Base-by-base conservation (phyloP, 2,888 invertebrate species). In the Automeris io region DNA sequence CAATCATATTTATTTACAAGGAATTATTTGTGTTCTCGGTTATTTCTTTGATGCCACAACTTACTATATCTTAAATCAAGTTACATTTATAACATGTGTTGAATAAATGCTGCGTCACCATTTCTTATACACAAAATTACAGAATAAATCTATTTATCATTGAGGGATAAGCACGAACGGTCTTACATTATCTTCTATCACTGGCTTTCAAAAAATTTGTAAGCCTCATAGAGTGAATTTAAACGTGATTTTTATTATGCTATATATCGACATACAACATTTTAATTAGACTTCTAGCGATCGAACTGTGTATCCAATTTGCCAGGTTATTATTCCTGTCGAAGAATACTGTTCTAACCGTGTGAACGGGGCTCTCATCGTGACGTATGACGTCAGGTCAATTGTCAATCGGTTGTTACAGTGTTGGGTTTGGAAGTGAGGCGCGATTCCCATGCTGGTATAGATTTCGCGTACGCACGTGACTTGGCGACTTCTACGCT, bases 321-420 rank as follows among this genome's bases (percentile, higher is more conserved):
- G 53, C 51, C 49, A 47, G 43, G 52, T 57, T 62, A 61, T 62
- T 62, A 61, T 56, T 56, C 53, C 58, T 58, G 52, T 63, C 61
- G 45, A 32, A 19, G 29, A 36, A 36, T 18, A 59, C 61, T 51
- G 29, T 16, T 40, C 53, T 57, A 61, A 68, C 68, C 80, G 81
- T 81, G 81, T 77, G 81, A 81, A 81, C 63, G 55, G 56, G 45
- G 50, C 51, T 54, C 56, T 61, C 61, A 71, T 73, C 77, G 75
- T 75, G 78, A 73, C 61, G 66, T 65, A 66, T 66, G 65, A 64
- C 70, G 75, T 69, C 73, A 70, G 54, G 59, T 62, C 72, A 68
- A 70, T 74, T 76, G 76, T 69, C 73, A 69, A 73, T 70, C 61
- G 65, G 49, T 48, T 57, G 61, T 54, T 56, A 58, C 63, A 60